Evolutionary conservation across 2,888 invertebrate species (phyloP).

Genomic region (Bombylius discolor): DNA sequence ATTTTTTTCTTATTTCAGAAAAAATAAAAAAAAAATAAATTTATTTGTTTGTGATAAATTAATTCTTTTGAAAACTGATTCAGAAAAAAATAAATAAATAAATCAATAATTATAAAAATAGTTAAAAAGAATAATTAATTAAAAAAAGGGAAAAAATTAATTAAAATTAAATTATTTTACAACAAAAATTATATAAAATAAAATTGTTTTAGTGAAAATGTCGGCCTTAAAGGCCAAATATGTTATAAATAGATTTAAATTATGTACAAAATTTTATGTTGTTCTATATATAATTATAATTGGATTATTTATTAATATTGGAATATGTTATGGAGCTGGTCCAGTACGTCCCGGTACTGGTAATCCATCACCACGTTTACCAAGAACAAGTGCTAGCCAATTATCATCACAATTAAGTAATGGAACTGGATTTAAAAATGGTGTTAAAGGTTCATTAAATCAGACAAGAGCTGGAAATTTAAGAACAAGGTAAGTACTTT

Average conservation of each 20-base stretch:
- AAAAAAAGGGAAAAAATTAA: not conserved
- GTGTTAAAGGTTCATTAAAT: conserved; percentile 28
- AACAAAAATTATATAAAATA: too few species aligned
- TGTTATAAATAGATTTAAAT: not conserved
- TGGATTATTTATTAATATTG: conserved; percentile 16
- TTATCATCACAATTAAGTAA: conserved; percentile 32
- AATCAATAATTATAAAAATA: too few species aligned
- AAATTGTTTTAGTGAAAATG: conserved; percentile 8
- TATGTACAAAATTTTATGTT: conserved; percentile 17
- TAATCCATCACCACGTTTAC: conserved; percentile 39
- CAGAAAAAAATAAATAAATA: too few species aligned
- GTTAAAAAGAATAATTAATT: not conserved
- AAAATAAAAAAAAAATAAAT: too few species aligned
- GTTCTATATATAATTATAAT: conserved; percentile 19
- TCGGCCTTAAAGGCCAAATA: conserved; percentile 29
- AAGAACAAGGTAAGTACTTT: conserved; percentile 31
- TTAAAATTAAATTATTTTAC: too few species aligned
- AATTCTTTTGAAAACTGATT: too few species aligned
- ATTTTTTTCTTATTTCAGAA: too few species aligned
- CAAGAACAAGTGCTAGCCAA: conserved; percentile 47
- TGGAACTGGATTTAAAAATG: conserved; percentile 28
- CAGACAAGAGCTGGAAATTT: conserved; percentile 34
- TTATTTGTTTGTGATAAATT: too few species aligned
- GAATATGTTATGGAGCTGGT: conserved; percentile 19
- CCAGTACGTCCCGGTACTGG: conserved; percentile 30